A percentile compares a stretch with the other conserved stretches of the same genome.
phyloP scores from a whole-genome alignment of 2,888 invertebrate genomes.

The Gymnosoma rotundatum region DNA sequence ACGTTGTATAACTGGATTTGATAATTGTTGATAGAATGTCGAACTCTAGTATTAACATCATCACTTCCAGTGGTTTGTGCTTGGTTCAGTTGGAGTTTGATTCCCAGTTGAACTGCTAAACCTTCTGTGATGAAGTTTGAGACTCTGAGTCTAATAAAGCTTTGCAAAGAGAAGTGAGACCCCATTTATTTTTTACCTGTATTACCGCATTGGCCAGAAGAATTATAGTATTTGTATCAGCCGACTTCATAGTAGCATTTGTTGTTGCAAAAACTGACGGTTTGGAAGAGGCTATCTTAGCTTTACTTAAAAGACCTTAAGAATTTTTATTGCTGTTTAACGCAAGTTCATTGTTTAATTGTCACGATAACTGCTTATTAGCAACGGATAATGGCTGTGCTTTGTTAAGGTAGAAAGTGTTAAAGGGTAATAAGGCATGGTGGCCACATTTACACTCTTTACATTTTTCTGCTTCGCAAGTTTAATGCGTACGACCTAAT shows the following conservation, averaged over 20 bases:
- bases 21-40: slow-evolving; percentile 32
- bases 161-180: background rate
- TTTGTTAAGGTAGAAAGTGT: background rate
- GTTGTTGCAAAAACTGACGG: background rate
- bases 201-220: background rate
- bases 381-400: background rate
- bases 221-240: too few species aligned
- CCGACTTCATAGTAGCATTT: background rate
- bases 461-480: background rate
- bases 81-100: slow-evolving; percentile 4
- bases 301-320: background rate
- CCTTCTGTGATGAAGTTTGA: slow-evolving; percentile 45
- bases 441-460: background rate
- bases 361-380: background rate
- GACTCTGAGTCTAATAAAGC: slow-evolving; percentile 37
- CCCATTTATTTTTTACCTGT: background rate
- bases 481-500: background rate
- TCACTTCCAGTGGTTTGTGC: slow-evolving; percentile 15
- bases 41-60: slow-evolving; percentile 19
- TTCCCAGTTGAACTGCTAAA: slow-evolving; percentile 32
- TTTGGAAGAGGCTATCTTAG: background rate
- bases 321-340: background rate
- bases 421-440: background rate
- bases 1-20: background rate
- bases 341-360: background rate